These are phyloP conservation scores for Nomia melanderi DNA, from an alignment of 1,140 invertebrate genomes.

Conservation along the genomic window DNA sequence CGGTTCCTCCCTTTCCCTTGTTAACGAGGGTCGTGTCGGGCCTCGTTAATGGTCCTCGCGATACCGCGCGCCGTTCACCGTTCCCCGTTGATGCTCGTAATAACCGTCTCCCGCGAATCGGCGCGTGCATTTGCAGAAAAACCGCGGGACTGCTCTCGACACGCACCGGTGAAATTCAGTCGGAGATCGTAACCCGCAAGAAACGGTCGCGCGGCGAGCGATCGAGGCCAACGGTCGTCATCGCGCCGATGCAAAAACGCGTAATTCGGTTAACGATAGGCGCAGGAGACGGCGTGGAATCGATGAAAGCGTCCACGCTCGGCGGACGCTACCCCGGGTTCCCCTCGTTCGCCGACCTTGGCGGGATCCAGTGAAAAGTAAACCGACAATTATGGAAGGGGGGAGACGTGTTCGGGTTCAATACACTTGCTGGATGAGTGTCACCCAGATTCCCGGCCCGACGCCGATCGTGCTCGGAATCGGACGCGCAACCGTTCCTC, in stretches of 20 bases:
- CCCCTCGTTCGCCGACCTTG: conserved; percentile 23
- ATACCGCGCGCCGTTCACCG: too few species aligned
- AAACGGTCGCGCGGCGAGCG: neutral
- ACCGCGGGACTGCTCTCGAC: too few species aligned
- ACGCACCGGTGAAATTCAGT: neutral
- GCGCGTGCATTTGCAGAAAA: too few species aligned
- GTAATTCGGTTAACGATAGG: neutral
- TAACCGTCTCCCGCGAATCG: too few species aligned
- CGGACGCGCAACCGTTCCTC: neutral
- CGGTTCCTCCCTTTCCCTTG: too few species aligned
- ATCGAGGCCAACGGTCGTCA: neutral
- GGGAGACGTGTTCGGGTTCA: conserved; percentile 24
- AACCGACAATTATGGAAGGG: conserved; percentile 32
- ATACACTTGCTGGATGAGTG: conserved; percentile 35
- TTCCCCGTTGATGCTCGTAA: too few species aligned
- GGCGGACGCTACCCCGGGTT: neutral
- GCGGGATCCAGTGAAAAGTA: conserved; percentile 44
- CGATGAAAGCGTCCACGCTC: conserved; percentile 9
- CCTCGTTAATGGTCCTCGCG: too few species aligned
- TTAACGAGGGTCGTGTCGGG: too few species aligned
- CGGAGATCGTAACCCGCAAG: neutral
- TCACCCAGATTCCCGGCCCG: conserved; percentile 27
- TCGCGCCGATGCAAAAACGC: neutral
- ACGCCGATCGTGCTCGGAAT: neutral
- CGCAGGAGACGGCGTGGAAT: neutral